These are phyloP conservation scores for Galleria mellonella DNA, from an alignment of 1,140 invertebrate genomes.

Conservation along the genomic window DNA sequence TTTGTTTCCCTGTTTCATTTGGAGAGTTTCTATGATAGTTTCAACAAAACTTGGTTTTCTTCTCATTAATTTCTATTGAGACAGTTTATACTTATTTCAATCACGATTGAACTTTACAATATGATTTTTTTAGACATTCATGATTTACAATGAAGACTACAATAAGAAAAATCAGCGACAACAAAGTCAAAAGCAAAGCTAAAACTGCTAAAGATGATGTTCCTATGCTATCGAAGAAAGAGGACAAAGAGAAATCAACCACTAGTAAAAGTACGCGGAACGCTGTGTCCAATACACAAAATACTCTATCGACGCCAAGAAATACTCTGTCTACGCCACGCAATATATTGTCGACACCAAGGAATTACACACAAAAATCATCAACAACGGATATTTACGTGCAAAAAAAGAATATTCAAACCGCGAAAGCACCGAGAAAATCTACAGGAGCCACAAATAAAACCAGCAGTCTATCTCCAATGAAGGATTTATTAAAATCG, in stretches of 20 bases:
- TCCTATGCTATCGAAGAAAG: slow-evolving; percentile 6
- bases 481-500: slow-evolving; percentile 46
- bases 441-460: slow-evolving; percentile 8
- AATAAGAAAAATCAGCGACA: slow-evolving; percentile 3
- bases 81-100: no score
- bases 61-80: no score
- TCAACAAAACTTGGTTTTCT: no score
- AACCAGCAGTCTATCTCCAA: slow-evolving; percentile 27
- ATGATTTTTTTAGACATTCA: no score
- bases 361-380: slow-evolving; percentile 38
- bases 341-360: no score
- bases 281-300: no score
- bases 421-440: slow-evolving; percentile 40
- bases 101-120: no score
- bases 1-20: no score
- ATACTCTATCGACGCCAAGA: slow-evolving; percentile 16
- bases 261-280: no score
- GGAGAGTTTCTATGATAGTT: no score
- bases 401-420: slow-evolving; percentile 19
- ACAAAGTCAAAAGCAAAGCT: slow-evolving; percentile 21
- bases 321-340: slow-evolving; percentile 35
- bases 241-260: slow-evolving; percentile 31
- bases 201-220: slow-evolving; percentile 23
- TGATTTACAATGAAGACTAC: slow-evolving; percentile 18
- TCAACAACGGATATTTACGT: slow-evolving; percentile 48